phyloP scores from a whole-genome alignment of 1,140 invertebrate genomes.

The Orius laevigatus region DNA sequence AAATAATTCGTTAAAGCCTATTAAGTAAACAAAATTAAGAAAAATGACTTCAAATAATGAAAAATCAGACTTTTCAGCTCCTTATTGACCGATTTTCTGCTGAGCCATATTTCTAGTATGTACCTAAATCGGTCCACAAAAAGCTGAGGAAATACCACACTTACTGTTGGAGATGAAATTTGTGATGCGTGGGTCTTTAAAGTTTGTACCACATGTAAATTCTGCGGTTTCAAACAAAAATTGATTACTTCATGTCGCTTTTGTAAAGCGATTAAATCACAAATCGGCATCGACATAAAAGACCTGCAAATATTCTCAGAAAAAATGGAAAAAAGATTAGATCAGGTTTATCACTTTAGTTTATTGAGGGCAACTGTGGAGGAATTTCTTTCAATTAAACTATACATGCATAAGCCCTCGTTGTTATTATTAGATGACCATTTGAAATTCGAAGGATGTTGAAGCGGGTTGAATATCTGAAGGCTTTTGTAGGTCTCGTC shows the following conservation, averaged over 20 bases:
- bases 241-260: slow-evolving; percentile 41
- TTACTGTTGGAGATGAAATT: slow-evolving; percentile 37
- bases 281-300: slow-evolving; percentile 41
- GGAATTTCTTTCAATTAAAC: slow-evolving; percentile 50
- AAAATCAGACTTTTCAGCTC: too few relatives aligned
- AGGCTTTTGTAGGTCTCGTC: slow-evolving; percentile 51
- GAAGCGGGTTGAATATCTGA: slow-evolving; percentile 52
- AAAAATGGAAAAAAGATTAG: too few relatives aligned
- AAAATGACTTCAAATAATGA: slow-evolving; percentile 8
- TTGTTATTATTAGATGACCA: slow-evolving; percentile 35
- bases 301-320: too few relatives aligned
- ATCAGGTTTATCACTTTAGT: slow-evolving; percentile 30
- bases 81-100: too few relatives aligned
- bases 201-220: slow-evolving; percentile 37
- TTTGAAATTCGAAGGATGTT: slow-evolving; percentile 63
- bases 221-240: slow-evolving; percentile 37
- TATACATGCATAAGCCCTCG: slow-evolving; percentile 56
- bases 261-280: slow-evolving; percentile 33
- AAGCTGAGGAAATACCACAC: too few relatives aligned
- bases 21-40: background rate
- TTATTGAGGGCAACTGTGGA: slow-evolving; percentile 37
- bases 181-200: slow-evolving; percentile 38
- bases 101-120: too few relatives aligned
- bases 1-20: slow-evolving; percentile 4
- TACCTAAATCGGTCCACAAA: too few relatives aligned